These are phyloP conservation scores for Telmatochromis brachygnathus DNA, from an alignment of 2,113 vertebrate genomes.

Conservation along the genomic window DNA sequence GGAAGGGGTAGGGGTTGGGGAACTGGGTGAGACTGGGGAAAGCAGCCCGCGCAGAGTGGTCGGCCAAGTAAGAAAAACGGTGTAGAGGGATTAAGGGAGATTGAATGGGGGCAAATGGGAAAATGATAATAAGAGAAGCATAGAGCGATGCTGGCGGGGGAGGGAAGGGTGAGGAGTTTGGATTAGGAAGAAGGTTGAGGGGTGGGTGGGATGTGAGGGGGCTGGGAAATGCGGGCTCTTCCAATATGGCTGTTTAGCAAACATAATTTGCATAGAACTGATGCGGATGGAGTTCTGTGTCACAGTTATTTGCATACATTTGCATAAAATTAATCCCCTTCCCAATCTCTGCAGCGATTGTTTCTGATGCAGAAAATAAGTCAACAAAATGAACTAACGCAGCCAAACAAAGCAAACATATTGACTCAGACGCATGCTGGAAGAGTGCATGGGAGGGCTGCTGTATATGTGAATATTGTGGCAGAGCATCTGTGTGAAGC, in stretches of 20 bases:
- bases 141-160: background rate
- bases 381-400: constrained; percentile 55
- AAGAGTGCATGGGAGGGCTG: background rate
- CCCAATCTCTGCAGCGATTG: constrained; percentile 53
- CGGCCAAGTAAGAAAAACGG: constrained; percentile 12
- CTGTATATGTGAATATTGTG: background rate
- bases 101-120: constrained; percentile 3
- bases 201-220: constrained; percentile 22
- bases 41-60: background rate
- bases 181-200: constrained; percentile 6
- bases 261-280: constrained; percentile 70
- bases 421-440: constrained; percentile 40
- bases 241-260: constrained; percentile 68
- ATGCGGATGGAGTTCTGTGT: constrained; percentile 62
- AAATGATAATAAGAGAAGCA: constrained; percentile 1
- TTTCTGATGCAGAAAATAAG: constrained; percentile 68
- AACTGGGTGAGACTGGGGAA: background rate
- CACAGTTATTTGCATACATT: constrained; percentile 72
- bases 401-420: constrained; percentile 63
- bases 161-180: background rate
- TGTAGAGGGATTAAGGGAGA: constrained; percentile 34
- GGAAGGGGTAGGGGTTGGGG: background rate
- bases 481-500: background rate
- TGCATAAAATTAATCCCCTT: constrained; percentile 72
- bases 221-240: constrained; percentile 34